Conservation (phyloP, 2,888 invertebrate genomes). For the Dinocampus coccinellae region DNA sequence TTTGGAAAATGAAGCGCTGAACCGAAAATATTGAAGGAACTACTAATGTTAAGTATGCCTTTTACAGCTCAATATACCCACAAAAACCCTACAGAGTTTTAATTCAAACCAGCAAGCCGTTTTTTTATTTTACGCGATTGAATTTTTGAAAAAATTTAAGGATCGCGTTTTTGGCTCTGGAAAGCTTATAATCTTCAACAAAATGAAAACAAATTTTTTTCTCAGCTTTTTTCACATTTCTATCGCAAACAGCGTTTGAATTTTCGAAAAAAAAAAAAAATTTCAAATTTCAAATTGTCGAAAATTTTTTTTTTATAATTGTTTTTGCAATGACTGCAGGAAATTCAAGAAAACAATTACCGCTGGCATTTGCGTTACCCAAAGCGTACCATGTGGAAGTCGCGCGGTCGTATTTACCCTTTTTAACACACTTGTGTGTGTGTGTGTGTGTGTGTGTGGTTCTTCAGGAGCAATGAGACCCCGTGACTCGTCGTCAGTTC, state of each 20-base stretch:
- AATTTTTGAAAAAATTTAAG: neutral
- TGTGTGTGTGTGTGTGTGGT: neutral
- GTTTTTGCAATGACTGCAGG: too few relatives aligned
- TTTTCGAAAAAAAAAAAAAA: neutral
- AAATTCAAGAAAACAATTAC: neutral
- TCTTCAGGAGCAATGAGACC: conserved; percentile 18
- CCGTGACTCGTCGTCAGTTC: neutral
- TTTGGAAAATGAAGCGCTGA: neutral
- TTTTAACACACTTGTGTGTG: too few relatives aligned
- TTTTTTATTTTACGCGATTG: neutral
- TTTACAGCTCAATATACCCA: too few relatives aligned
- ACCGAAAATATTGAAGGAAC: neutral
- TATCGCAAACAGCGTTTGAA: neutral
- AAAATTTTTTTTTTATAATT: too few relatives aligned
- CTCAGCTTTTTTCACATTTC: too few relatives aligned
- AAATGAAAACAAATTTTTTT: too few relatives aligned
- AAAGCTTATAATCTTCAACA: neutral
- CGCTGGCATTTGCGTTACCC: neutral
- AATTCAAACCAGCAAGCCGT: too few relatives aligned
- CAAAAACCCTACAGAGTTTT: too few relatives aligned
- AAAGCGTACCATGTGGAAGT: neutral
- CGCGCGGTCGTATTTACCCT: neutral
- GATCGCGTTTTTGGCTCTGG: neutral
- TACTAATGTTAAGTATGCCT: neutral
- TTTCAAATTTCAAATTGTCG: too few relatives aligned